Evolutionary conservation across 2,113 vertebrate species (phyloP), one percentile per base, ranked within the genome.

Genomic region (Cettia cetti): DNA sequence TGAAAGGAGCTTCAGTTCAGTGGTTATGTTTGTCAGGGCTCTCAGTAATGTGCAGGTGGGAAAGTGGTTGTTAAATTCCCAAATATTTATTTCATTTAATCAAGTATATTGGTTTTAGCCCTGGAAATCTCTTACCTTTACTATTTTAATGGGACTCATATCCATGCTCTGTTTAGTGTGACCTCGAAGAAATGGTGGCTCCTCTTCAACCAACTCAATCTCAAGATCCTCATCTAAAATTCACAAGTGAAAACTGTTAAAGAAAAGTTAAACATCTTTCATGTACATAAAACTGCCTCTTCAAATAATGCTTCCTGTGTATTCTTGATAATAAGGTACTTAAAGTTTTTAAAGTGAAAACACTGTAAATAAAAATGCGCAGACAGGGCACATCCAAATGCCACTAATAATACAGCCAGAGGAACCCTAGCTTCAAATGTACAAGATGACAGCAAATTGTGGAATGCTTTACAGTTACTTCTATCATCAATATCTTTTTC

Each of bases 101-200:
- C 31, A 27, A 40, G 11, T 12, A 15, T 5, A 39, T 18, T 42
- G 3, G 4, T 8, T 71, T 65, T 74, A 70, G 54, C 28, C 39
- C 27, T n/a, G 33, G n/a, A 22, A 39, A 40, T 40, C 52, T 56
- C 63, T 71, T 78, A 99, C 99, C 99, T 99, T 99, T 23, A 99
- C 99, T 10, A 99, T 99, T 97, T 99, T 99, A 79, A 99, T 99
- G 22, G 99, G 99, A 78, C 99, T 99, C 99, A 99, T 99, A 97
- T 99, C 99, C 99, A 99, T 99, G 97, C 99, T 99, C 82, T 99
- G 99, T 75, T 99, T 99, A 35, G 99, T 99, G 95, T 99, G 99
- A 49, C 99, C 99, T 95, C 99, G 98, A 84, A 99, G 97, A 97
- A 99, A 99, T 0, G 99, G 99, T 5, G 99, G 99, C 50, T 99